These are phyloP conservation scores for Mus minutoides DNA, from an alignment of 2,797 vertebrate species.

Conservation along the genomic window DNA sequence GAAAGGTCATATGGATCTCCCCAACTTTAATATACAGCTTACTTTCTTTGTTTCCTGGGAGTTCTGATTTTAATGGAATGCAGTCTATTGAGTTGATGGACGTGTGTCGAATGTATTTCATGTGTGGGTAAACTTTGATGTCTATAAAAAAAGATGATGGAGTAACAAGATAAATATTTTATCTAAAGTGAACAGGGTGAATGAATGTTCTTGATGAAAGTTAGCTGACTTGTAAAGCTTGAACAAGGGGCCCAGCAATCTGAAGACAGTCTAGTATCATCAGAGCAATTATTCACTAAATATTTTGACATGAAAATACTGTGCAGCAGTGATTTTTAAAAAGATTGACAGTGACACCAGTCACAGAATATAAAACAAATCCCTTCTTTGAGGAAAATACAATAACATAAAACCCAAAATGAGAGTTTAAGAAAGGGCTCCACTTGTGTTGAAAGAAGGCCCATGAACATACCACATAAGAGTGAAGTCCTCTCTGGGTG, in stretches of 20 bases:
- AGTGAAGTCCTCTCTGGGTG: neutral
- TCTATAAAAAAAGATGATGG: neutral
- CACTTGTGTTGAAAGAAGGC: neutral
- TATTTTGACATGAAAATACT: neutral
- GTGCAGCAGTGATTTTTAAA: neutral
- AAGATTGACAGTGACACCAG: neutral
- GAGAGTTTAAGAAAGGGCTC: conserved; percentile 30
- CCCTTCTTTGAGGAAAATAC: neutral
- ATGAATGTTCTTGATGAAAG: neutral
- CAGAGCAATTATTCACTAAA: neutral
- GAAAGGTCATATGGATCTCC: neutral
- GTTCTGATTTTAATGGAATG: neutral
- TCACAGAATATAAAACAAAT: conserved; percentile 30
- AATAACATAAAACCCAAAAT: conserved; percentile 21
- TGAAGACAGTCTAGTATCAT: neutral
- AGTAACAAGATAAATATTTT: conserved; percentile 4
- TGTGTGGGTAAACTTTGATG: neutral
- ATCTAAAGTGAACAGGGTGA: neutral
- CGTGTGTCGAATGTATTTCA: neutral
- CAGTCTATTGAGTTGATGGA: neutral
- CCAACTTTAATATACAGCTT: neutral
- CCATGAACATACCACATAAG: neutral
- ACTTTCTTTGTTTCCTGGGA: neutral
- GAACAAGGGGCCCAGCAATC: neutral
- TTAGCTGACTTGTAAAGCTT: neutral